Evolutionary conservation across 2,797 vertebrate species (phyloP).

Genomic region (Brachymystax lenok): DNA sequence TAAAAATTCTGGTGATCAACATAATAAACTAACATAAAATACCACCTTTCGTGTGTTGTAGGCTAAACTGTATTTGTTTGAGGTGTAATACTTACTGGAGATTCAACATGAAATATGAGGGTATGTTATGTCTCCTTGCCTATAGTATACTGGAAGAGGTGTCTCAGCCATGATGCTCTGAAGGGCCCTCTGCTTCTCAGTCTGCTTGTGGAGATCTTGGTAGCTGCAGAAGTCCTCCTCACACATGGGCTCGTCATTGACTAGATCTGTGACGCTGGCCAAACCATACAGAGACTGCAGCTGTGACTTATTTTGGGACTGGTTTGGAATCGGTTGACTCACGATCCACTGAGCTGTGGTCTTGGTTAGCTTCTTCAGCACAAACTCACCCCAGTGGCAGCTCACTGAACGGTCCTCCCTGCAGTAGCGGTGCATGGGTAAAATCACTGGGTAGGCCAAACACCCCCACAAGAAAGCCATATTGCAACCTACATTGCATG

Average conservation of each 20-base stretch:
- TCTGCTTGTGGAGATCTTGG: neutral
- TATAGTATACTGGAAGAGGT: constrained; percentile 63
- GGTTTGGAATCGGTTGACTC: constrained; percentile 44
- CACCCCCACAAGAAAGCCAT: too few species aligned
- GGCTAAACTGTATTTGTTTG: neutral
- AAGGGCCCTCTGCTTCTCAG: constrained; percentile 7
- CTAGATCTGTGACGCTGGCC: constrained; percentile 16
- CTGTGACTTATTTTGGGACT: constrained; percentile 30
- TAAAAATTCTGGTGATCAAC: neutral
- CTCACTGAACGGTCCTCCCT: too few species aligned
- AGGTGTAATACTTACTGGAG: neutral
- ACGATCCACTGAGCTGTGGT: constrained; percentile 64
- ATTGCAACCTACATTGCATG: too few species aligned
- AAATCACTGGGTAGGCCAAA: too few species aligned
- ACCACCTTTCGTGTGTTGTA: too few species aligned
- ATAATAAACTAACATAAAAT: neutral
- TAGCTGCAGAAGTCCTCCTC: constrained; percentile 23
- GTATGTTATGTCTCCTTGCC: constrained; percentile 46
- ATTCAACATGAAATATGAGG: neutral
- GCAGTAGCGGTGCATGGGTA: constrained; percentile 6
- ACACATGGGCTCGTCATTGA: constrained; percentile 28
- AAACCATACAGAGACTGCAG: constrained; percentile 50
- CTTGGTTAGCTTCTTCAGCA: too few species aligned
- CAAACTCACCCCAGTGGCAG: too few species aligned
- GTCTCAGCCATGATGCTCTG: constrained; percentile 46